Conservation (phyloP, 1,140 invertebrate species). For the Leptopilina boulardi region DNA sequence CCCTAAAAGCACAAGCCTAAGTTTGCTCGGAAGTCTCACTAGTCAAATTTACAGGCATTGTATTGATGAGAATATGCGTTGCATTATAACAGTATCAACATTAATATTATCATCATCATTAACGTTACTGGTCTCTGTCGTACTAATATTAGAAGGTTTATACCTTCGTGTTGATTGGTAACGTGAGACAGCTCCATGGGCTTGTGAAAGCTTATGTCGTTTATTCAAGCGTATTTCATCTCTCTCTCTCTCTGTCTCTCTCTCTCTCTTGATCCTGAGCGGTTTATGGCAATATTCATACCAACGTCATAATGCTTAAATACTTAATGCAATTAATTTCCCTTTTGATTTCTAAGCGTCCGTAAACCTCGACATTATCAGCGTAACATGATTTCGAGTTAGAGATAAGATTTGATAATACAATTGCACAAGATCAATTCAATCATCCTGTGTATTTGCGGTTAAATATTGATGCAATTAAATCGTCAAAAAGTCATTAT, state of each 20-base stretch:
- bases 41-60: background rate
- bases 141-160: background rate
- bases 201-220: slow-evolving; percentile 30
- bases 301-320: background rate
- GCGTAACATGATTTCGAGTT: no score
- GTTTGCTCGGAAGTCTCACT: slow-evolving; percentile 33
- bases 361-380: background rate
- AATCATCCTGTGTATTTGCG: no score
- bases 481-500: no score
- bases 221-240: background rate
- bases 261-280: slow-evolving; percentile 8
- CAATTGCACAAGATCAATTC: no score
- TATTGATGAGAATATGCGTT: slow-evolving; percentile 2
- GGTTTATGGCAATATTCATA: slow-evolving; percentile 21
- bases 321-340: slow-evolving; percentile 1
- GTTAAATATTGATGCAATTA: no score
- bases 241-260: no score
- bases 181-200: background rate
- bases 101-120: slow-evolving; percentile 24
- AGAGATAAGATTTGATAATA: no score
- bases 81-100: slow-evolving; percentile 3
- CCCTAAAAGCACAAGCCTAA: slow-evolving; percentile 34
- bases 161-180: slow-evolving; percentile 12
- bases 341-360: slow-evolving; percentile 5
- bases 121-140: background rate